Conservation (phyloP, 1,140 invertebrate genomes). For the Hylyphantes graminicola region DNA sequence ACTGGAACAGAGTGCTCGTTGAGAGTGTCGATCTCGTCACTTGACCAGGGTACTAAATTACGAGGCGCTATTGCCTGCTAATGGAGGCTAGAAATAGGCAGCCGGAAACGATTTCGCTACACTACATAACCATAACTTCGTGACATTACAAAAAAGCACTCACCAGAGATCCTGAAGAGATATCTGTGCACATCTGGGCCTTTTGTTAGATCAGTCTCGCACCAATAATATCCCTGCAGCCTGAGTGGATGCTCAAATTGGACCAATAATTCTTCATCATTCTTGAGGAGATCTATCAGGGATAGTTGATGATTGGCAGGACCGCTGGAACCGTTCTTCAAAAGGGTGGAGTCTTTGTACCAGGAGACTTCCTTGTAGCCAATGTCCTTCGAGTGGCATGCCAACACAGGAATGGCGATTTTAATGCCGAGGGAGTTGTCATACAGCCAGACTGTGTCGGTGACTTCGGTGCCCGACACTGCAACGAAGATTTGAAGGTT, state of each 20-base stretch:
- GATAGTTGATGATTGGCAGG: background rate
- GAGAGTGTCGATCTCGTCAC: no score
- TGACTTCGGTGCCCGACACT: slow-evolving; percentile 33
- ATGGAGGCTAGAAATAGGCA: no score
- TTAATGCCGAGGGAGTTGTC: background rate
- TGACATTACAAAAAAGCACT: background rate
- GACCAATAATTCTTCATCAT: background rate
- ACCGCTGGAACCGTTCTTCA: background rate
- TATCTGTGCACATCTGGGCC: background rate
- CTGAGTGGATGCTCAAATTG: slow-evolving; percentile 19
- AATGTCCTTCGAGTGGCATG: slow-evolving; percentile 16
- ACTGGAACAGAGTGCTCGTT: no score
- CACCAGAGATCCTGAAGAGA: slow-evolving; percentile 26
- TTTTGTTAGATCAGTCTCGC: slow-evolving; percentile 23
- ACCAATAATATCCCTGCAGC: slow-evolving; percentile 48
- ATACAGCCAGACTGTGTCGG: background rate
- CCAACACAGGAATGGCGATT: slow-evolving; percentile 13
- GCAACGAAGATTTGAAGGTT: background rate
- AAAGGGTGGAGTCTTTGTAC: slow-evolving; percentile 26
- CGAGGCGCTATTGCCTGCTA: no score
- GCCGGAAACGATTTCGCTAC: no score
- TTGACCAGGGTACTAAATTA: no score
- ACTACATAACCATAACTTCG: no score
- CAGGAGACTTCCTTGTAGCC: slow-evolving; percentile 27
- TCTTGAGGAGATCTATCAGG: background rate